Conservation (phyloP, 2,888 invertebrate species). For the Drosophila stalkeri region DNA sequence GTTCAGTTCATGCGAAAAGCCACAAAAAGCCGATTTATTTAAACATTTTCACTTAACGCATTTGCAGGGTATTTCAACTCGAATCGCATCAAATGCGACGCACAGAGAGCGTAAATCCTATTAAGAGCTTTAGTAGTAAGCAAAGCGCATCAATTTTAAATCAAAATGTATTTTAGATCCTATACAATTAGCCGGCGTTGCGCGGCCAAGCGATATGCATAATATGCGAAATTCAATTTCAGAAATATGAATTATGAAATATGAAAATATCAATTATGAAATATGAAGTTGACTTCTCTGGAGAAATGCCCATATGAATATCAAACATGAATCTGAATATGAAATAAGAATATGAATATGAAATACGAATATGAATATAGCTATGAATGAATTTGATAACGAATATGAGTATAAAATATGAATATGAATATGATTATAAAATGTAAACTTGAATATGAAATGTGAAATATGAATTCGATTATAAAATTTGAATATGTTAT, state of each 20-base stretch:
- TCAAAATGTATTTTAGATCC: not conserved
- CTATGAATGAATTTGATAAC: too few relatives aligned
- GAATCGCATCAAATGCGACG: not conserved
- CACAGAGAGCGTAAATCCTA: constrained; percentile 2
- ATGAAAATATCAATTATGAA: too few relatives aligned
- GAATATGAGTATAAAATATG: too few relatives aligned
- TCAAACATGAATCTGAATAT: too few relatives aligned
- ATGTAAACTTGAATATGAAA: too few relatives aligned
- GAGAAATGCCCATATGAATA: too few relatives aligned
- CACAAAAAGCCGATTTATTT: not conserved
- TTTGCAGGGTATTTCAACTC: not conserved
- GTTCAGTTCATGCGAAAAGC: not conserved
- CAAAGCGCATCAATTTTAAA: not conserved
- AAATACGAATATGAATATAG: too few relatives aligned
- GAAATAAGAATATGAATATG: too few relatives aligned
- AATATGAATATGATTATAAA: too few relatives aligned
- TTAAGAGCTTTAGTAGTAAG: not conserved
- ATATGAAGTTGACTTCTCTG: too few relatives aligned
- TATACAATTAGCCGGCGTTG: not conserved
- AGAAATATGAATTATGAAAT: not conserved
- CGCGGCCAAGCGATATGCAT: not conserved
- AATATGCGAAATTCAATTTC: not conserved
- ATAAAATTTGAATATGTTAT: too few relatives aligned
- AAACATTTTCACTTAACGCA: not conserved
- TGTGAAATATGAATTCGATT: too few relatives aligned